A percentile compares a stretch with the other conserved stretches of the same genome.
Evolutionary conservation across 2,888 invertebrate species (phyloP).

Genomic region (Cantharis rustica): DNA sequence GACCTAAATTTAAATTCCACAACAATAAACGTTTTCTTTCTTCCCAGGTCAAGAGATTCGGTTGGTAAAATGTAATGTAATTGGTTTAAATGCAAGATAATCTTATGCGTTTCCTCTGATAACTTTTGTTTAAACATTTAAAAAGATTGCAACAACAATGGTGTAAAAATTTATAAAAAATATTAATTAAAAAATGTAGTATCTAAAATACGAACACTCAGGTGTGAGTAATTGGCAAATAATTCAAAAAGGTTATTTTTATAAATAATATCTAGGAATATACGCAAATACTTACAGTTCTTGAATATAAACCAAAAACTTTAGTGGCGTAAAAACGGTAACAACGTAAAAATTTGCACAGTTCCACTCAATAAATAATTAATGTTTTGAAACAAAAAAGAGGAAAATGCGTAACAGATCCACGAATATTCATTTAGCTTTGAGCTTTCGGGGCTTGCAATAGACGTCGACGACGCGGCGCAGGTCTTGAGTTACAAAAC

Average conservation of each 20-base stretch:
- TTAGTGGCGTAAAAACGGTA: not conserved
- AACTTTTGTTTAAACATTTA: not conserved
- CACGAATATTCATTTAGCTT: slow-evolving; percentile 1
- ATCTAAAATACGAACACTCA: not conserved
- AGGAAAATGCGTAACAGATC: not conserved
- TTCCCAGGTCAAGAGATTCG: not conserved
- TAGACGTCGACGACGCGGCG: slow-evolving; percentile 26
- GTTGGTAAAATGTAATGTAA: not conserved
- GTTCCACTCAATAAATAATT: not conserved
- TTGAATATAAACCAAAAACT: not conserved
- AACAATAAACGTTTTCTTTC: not conserved
- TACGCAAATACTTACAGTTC: not conserved
- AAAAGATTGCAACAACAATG: not conserved
- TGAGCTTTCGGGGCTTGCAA: slow-evolving; percentile 17
- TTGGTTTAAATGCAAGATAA: not conserved
- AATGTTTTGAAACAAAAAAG: not conserved
- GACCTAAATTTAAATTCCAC: not conserved
- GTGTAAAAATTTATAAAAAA: not conserved
- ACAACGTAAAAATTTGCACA: not conserved
- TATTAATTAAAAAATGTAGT: not conserved
- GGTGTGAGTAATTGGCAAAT: not conserved
- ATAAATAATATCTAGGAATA: not conserved
- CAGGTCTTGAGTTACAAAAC: slow-evolving; percentile 18
- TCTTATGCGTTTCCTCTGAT: not conserved
- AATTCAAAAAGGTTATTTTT: not conserved